Conservation (phyloP, 2,113 vertebrate species). For the Pandion haliaetus region DNA sequence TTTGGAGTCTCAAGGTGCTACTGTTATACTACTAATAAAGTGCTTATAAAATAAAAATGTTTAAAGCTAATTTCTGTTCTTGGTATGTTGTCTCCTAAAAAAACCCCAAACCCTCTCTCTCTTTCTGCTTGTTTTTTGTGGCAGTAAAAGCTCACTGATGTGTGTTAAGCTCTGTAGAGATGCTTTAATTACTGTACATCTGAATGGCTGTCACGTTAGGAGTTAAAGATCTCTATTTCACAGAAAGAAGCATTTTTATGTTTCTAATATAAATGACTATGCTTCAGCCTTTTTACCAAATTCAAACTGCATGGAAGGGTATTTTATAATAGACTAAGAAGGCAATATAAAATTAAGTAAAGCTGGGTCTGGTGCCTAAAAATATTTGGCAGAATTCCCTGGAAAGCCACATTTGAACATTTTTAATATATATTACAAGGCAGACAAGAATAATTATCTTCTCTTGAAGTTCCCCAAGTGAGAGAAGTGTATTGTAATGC, state of each 20-base stretch:
- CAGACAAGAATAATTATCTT: conserved; percentile 89
- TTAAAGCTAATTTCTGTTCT: conserved; percentile 19
- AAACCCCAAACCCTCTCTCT: not conserved
- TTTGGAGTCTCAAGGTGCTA: not conserved
- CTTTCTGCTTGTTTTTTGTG: not conserved
- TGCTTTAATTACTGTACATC: not conserved
- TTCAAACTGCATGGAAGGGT: conserved; percentile 77
- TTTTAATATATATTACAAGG: conserved; percentile 88
- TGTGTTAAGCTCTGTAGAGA: not conserved
- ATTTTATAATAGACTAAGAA: conserved; percentile 78
- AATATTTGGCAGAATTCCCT: conserved; percentile 85
- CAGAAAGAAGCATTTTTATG: conserved; percentile 34
- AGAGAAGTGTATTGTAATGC: conserved; percentile 70
- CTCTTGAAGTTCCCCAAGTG: conserved; percentile 77
- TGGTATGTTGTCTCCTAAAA: not conserved
- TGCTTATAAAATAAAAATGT: not conserved
- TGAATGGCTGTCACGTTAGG: not conserved
- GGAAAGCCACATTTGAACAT: conserved; percentile 87
- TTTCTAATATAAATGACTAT: conserved; percentile 64
- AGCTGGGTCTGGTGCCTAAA: conserved; percentile 84
- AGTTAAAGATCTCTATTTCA: conserved; percentile 44
- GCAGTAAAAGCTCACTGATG: not conserved
- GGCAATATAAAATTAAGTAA: conserved; percentile 82
- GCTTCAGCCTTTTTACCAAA: conserved; percentile 70
- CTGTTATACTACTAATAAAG: not conserved